Conservation (phyloP, 2,888 invertebrate genomes). For the Lycaena phlaeas region DNA sequence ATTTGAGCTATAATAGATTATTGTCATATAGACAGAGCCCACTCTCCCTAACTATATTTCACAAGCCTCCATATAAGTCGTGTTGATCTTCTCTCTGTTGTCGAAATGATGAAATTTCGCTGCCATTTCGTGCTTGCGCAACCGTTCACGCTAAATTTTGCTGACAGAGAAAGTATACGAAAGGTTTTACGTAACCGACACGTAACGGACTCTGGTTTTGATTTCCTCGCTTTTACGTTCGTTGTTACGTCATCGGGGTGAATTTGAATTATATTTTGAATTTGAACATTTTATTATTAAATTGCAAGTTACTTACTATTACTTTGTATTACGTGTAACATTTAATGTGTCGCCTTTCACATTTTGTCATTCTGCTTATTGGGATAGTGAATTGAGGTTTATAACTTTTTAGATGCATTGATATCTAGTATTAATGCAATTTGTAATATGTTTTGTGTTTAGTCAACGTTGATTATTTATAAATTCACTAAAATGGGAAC, state of each 20-base stretch:
- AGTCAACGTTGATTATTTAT: no score
- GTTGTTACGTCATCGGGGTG: conserved; percentile 56
- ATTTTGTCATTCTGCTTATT: no score
- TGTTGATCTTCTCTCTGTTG: conserved; percentile 54
- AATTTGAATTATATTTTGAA: conserved; percentile 2
- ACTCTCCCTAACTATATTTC: conserved; percentile 28
- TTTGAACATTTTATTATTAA: no score
- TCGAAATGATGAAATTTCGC: conserved; percentile 68
- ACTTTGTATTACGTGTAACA: no score
- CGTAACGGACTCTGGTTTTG: conserved; percentile 68
- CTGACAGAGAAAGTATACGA: conserved; percentile 72
- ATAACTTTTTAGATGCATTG: no score
- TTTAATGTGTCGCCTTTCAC: no score
- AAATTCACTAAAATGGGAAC: no score
- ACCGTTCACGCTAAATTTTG: conserved; percentile 68
- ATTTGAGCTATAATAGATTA: no score
- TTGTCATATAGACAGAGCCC: conserved; percentile 3
- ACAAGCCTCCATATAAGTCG: conserved; percentile 48
- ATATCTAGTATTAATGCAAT: no score
- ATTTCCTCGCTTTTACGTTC: conserved; percentile 68
- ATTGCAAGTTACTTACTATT: no score
- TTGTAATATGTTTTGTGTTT: no score
- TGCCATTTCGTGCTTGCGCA: conserved; percentile 66
- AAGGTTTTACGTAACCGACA: conserved; percentile 65
- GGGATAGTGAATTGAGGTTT: no score